Evolutionary conservation across 2,797 vertebrate genomes (phyloP), one percentile per base, ranked within the genome.

Genomic region (Eospalax fontanierii): DNA sequence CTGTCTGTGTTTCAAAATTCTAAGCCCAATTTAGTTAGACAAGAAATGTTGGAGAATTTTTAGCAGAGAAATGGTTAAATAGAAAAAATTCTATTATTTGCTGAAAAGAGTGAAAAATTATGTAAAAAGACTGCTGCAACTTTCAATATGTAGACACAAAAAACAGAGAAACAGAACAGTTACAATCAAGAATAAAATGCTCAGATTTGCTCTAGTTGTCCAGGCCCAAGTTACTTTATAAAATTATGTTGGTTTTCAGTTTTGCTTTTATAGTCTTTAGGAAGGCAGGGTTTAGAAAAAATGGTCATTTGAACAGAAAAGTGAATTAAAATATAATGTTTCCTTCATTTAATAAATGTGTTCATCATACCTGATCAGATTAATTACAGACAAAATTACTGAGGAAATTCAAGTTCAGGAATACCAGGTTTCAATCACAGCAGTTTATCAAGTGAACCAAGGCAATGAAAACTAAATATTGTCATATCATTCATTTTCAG

Each of bases 1-100:
- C 87, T 93, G 73, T 61, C 68, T 95, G 11, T 82, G 15, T 82
- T 97, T 93, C 73, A 90, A 91, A 95, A 87, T 91, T 96, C 57
- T 6, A 79, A 30, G 74, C 87, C 50, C 94, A 96, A 93, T 65
- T 75, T 76, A 97, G 74, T 87, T 87, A 85, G 28, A 87, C 38
- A 5, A 71, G 35, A 92, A 94, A 91, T n/a, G 18, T 82, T 89
- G 28, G 61, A 81, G 33, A 87, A 24, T 80, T 83, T 43, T 84
- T 85, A 16, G 22, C n/a, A n/a, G 2, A 30, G 93, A 94, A 95
- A 92, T 26, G 6, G 14, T 82, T 30, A 85, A 89, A 26, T 54
- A 85, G 57, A 84, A 95, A 94, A 84, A 94, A 90, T 4, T 89
- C 57, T 73, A 46, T 33, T 91, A 76, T 81, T 87, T 92, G 1